Base-by-base conservation (phyloP, 2,888 invertebrate genomes). In the Apamea monoglypha region DNA sequence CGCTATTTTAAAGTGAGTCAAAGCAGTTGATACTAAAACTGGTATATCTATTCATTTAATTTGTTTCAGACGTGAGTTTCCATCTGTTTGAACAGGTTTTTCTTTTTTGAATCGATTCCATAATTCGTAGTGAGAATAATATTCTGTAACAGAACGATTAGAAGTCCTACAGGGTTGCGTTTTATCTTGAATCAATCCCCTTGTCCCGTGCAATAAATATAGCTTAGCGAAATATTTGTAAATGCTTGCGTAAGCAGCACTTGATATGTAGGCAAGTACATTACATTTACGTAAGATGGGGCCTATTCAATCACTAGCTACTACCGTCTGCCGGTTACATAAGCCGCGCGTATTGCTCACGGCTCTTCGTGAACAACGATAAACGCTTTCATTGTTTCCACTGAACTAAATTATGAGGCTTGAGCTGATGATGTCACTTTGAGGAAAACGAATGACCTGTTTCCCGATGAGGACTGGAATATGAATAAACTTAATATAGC, bases 281-380 rank as follows among this genome's bases (percentile, higher is more conserved):
- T 91, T 94, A 94, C 90, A 93, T 94, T 96, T 96, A 96, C 95
- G 95, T 96, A 96, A 96, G 95, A 92, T 92, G 94, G 91, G 91
- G 92, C 92, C 94, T 95, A 96, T 96, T 96, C 95, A 96, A 96
- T 96, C 95, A 94, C 93, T 92, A 85, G 88, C 79, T 89, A 92
- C 92, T 92, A 91, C 91, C 93, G 95, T 94, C 94, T 95, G 92
- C 91, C 84, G 89, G 91, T 96, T 96, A 95, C 93, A 92, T 96
- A 95, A 96, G 91, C 85, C 77, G 89, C 89, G 91, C 89, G 91
- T 91, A 91, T 91, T 87, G 91, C 91, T 91, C 90, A 88, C 89
- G 90, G 92, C 92, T 93, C 89, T 92, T 92, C 89, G 89, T 87
- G 86, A 85, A 88, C 78, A 84, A 87, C 90, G 80, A 81, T 85